phyloP scores from a whole-genome alignment of 2,888 invertebrate species.

The Megalurothrips usitatus region DNA sequence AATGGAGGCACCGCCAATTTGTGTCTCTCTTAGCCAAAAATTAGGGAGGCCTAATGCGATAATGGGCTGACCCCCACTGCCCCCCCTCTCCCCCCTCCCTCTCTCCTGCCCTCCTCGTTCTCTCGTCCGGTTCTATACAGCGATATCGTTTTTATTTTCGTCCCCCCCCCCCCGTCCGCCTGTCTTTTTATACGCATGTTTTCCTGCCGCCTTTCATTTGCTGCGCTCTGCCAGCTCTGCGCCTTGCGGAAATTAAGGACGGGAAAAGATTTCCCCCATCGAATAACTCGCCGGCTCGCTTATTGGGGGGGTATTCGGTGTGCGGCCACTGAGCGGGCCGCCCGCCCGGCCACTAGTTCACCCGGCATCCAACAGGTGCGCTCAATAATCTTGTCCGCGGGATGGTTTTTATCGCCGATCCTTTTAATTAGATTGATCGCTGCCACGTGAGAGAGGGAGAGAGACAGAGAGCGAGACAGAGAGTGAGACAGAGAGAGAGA shows the following conservation, averaged over 20 bases:
- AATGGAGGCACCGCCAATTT: slow-evolving; percentile 22
- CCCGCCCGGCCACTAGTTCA: too few relatives aligned
- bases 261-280: too few relatives aligned
- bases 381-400: background rate
- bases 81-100: background rate
- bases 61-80: slow-evolving; percentile 1
- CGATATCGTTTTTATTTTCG: too few relatives aligned
- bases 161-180: background rate
- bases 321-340: background rate
- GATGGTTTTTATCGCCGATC: background rate
- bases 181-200: background rate
- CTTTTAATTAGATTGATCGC: background rate
- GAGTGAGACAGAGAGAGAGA: too few relatives aligned
- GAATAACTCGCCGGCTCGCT: too few relatives aligned
- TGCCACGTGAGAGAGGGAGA: background rate
- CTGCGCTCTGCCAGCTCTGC: background rate
- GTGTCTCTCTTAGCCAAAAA: slow-evolving; percentile 25
- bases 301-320: too few relatives aligned
- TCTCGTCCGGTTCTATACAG: background rate
- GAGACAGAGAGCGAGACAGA: background rate
- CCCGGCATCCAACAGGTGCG: too few relatives aligned
- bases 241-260: too few relatives aligned
- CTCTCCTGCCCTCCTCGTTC: too few relatives aligned
- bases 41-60: slow-evolving; percentile 19
- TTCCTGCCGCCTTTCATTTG: background rate